Evolutionary conservation across 2,113 vertebrate genomes (phyloP).

Genomic region (Triplophysa rosa): DNA sequence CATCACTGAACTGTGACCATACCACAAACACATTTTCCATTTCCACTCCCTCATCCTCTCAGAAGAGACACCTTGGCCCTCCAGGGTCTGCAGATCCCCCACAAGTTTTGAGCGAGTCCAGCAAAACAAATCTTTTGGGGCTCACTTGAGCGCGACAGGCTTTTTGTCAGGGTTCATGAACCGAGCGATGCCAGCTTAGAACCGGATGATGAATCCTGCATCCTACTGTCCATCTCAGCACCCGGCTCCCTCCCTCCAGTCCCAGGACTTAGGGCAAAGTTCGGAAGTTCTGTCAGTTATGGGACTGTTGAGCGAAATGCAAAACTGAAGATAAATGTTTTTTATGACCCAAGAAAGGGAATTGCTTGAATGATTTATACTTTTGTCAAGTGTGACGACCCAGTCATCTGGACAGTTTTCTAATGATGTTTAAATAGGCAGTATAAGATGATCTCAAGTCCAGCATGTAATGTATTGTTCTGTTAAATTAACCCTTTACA

Average conservation of each 20-base stretch:
- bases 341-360: background rate
- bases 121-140: constrained; percentile 51
- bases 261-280: background rate
- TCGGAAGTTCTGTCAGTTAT: constrained; percentile 13
- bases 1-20: constrained; percentile 46
- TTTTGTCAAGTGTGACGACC: constrained; percentile 4
- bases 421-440: background rate
- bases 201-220: constrained; percentile 26
- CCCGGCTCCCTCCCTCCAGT: constrained; percentile 7
- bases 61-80: constrained; percentile 37
- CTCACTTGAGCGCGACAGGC: constrained; percentile 47
- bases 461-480: background rate
- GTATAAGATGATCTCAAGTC: background rate
- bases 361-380: constrained; percentile 8
- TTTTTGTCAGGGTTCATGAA: constrained; percentile 43
- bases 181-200: constrained; percentile 23
- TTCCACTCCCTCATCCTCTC: constrained; percentile 33
- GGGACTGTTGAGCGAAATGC: constrained; percentile 23
- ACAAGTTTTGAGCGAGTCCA: constrained; percentile 34
- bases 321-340: constrained; percentile 32
- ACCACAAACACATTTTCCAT: constrained; percentile 35
- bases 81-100: constrained; percentile 31
- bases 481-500: background rate
- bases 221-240: constrained; percentile 29
- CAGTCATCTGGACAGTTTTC: constrained; percentile 2